Conservation (phyloP, 1,140 invertebrate species). For the Probaryconus sp. region DNA sequence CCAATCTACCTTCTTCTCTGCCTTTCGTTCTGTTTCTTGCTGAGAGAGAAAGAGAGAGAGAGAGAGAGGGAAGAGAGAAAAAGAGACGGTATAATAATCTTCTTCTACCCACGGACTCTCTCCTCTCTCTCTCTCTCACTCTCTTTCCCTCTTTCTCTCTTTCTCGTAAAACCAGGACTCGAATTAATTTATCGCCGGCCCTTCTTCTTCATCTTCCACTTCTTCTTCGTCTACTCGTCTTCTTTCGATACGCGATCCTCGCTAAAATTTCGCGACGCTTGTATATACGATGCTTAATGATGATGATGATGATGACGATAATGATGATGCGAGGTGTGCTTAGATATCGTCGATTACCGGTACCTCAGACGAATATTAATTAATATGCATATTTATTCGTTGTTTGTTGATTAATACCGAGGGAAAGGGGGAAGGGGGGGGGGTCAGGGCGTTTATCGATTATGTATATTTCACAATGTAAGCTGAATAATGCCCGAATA, state of each 20-base stretch:
- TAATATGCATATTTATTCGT: constrained; percentile 49
- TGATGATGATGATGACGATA: constrained; percentile 26
- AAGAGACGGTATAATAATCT: constrained; percentile 57
- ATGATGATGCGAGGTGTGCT: constrained; percentile 33
- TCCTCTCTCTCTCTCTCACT: constrained; percentile 13
- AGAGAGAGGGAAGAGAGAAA: too few species aligned
- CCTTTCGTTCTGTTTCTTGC: constrained; percentile 40
- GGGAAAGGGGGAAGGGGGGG: neutral
- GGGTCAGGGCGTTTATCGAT: constrained; percentile 36
- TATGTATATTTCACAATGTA: constrained; percentile 11
- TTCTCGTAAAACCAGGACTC: constrained; percentile 39
- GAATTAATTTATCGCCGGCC: constrained; percentile 36
- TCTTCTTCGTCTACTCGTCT: constrained; percentile 1
- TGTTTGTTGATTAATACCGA: constrained; percentile 46
- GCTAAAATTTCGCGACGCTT: constrained; percentile 8
- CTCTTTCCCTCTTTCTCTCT: constrained; percentile 29
- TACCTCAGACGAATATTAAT: constrained; percentile 26
- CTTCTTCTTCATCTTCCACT: constrained; percentile 4
- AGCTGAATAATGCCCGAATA: neutral
- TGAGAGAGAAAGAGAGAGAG: constrained; percentile 44
- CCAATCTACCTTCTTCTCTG: constrained; percentile 36
- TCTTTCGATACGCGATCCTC: constrained; percentile 7
- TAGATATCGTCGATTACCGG: constrained; percentile 31
- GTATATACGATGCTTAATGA: constrained; percentile 20
- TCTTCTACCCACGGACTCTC: constrained; percentile 31